Percentiles rank a stretch among this genome's conserved stretches.
These are phyloP conservation scores for Anguilla obscura DNA, from an alignment of 2,797 vertebrate genomes.

Conservation along the genomic window DNA sequence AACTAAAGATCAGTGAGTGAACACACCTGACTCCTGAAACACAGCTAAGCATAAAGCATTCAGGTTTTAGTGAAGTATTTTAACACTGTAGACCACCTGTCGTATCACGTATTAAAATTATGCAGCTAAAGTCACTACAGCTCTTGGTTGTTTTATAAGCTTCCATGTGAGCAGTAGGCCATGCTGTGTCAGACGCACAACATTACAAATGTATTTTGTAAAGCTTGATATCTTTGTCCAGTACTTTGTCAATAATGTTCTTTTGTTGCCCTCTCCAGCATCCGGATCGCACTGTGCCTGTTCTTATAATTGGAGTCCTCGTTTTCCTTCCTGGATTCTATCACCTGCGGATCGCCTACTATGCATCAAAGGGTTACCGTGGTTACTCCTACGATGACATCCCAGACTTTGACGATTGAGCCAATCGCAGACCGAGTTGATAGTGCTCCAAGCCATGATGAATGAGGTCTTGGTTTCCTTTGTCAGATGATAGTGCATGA, in stretches of 20 bases:
- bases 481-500: slow-evolving; percentile 10
- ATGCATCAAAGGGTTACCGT: slow-evolving; percentile 89
- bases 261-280: slow-evolving; percentile 67
- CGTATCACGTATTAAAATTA: background rate
- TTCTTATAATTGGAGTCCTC: slow-evolving; percentile 90
- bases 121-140: background rate
- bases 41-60: background rate
- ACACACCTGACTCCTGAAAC: background rate
- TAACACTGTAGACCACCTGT: background rate
- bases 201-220: background rate
- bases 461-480: background rate
- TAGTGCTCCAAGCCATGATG: background rate
- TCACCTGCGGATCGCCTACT: slow-evolving; percentile 93
- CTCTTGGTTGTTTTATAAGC: background rate
- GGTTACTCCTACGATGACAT: slow-evolving; percentile 97
- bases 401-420: slow-evolving; percentile 92
- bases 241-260: background rate
- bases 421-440: background rate
- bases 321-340: slow-evolving; percentile 96
- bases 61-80: background rate
- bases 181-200: background rate
- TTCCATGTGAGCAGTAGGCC: background rate
- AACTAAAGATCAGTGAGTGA: background rate
- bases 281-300: slow-evolving; percentile 84
- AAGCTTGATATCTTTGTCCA: too few species aligned